Evolutionary conservation across 1,140 invertebrate genomes (phyloP).

Genomic region (Sinonovacula constricta): DNA sequence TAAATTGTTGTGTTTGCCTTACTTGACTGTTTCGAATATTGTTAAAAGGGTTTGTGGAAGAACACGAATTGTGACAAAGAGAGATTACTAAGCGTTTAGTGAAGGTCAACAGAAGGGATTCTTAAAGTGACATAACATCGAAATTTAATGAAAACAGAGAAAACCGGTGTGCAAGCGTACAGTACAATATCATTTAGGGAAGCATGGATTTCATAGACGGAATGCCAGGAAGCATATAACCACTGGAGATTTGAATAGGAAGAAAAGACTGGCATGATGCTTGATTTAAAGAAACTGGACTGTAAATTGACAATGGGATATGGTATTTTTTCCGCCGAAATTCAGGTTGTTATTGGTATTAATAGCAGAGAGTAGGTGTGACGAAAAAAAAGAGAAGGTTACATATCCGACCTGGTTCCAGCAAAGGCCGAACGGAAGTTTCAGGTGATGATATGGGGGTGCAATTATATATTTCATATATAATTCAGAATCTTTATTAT

Average conservation of each 20-base stretch:
- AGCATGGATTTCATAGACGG: conserved; percentile 5
- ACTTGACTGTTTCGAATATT: background rate
- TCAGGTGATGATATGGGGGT: too few relatives aligned
- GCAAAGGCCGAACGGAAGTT: too few relatives aligned
- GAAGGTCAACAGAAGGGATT: background rate
- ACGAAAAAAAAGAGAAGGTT: conserved; percentile 3
- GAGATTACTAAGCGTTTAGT: background rate
- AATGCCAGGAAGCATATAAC: background rate
- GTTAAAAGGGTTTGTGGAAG: background rate
- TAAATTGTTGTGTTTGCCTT: background rate
- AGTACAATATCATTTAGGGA: conserved; percentile 5
- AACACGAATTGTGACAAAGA: background rate
- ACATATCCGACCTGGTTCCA: background rate
- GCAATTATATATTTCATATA: too few relatives aligned
- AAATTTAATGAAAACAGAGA: background rate
- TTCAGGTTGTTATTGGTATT: background rate
- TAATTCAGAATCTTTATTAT: too few relatives aligned
- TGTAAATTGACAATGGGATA: background rate
- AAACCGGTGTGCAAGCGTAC: background rate
- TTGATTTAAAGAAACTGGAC: background rate
- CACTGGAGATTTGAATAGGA: background rate
- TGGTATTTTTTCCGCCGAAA: conserved; percentile 9
- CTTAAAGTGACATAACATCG: background rate
- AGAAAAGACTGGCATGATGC: conserved; percentile 17
- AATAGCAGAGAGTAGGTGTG: conserved; percentile 6